Base-by-base conservation (phyloP, 2,113 vertebrate genomes). In the Austrofundulus limnaeus region DNA sequence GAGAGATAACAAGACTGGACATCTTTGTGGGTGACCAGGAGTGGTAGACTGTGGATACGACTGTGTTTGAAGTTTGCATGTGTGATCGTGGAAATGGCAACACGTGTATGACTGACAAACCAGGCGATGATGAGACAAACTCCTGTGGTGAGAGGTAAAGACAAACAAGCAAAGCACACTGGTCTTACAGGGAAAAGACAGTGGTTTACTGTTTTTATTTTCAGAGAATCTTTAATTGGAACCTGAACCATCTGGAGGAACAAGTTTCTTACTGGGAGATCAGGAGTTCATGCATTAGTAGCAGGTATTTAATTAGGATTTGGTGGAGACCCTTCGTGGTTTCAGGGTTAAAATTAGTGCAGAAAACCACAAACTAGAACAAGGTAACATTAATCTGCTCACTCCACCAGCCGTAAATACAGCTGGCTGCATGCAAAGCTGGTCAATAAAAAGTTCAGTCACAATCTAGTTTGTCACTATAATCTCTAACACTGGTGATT, bases 1-100 rank as follows among this genome's bases (percentile, higher is more conserved):
- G 34, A 56, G 51, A 67, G 77, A 85, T 75, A 85, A 84, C 72
- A 76, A 82, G 78, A 61, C 56, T 46, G 73, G 71, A 59, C 64
- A 81, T 69, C 21, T 19, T 65, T 69, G 43, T 55, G 20, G 78
- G 63, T 65, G 46, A 65, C 1, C 10, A 55, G 55, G 48, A 23
- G 11, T 55, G 63, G 52, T 54, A 31, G 28, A 53, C 59, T 78
- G 65, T 78, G 28, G 51, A 69, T 57, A 60, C 56, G 24, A 0
- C 23, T 31, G 63, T 51, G 61, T 77, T 82, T 78, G 66, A 85
- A 83, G 67, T 68, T 14, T 56, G 15, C 41, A 24, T 34, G 17
- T 55, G 39, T 52, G 61, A 59, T 28, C 59, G 54, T 53, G 55
- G 38, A 28, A 63, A 66, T 61, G 47, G 5, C 5, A 41, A 24